Percentiles rank a stretch among this genome's conserved stretches.
Evolutionary conservation across 2,113 vertebrate genomes (phyloP).

Genomic region (Stigmatopora argus): DNA sequence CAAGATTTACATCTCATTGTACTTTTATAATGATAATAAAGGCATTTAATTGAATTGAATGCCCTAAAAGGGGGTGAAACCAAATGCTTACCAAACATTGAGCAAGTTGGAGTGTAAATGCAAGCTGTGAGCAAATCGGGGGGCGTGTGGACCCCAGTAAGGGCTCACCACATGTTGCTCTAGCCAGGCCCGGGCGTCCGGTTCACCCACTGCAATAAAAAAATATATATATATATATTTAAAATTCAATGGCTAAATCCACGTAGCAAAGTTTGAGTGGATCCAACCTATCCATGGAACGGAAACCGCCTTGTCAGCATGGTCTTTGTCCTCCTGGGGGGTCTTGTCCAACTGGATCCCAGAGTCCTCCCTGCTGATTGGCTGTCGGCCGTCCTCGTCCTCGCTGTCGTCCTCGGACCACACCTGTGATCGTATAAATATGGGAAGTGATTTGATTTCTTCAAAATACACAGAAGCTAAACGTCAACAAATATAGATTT

Average conservation of each 20-base stretch:
- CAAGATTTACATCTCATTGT: no score
- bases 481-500: no score
- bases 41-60: no score
- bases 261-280: neutral
- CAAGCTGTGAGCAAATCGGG: slow-evolving; percentile 83
- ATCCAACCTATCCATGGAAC: slow-evolving; percentile 65
- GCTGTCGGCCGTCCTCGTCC: slow-evolving; percentile 81
- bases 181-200: slow-evolving; percentile 83
- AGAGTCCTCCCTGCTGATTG: slow-evolving; percentile 91
- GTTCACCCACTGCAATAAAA: slow-evolving; percentile 70
- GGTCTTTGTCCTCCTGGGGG: slow-evolving; percentile 85
- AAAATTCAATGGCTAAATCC: neutral
- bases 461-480: no score
- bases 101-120: slow-evolving; percentile 94
- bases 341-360: slow-evolving; percentile 94
- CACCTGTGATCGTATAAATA: slow-evolving; percentile 52
- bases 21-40: no score
- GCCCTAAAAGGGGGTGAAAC: no score
- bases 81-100: slow-evolving; percentile 81
- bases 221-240: neutral
- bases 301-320: slow-evolving; percentile 71
- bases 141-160: slow-evolving; percentile 82
- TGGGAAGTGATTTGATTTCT: neutral
- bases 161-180: slow-evolving; percentile 86
- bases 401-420: slow-evolving; percentile 92